A percentile compares a stretch with the other conserved stretches of the same genome.
These are phyloP conservation scores for Laothoe populi DNA, from an alignment of 2,888 invertebrate genomes.

Conservation along the genomic window DNA sequence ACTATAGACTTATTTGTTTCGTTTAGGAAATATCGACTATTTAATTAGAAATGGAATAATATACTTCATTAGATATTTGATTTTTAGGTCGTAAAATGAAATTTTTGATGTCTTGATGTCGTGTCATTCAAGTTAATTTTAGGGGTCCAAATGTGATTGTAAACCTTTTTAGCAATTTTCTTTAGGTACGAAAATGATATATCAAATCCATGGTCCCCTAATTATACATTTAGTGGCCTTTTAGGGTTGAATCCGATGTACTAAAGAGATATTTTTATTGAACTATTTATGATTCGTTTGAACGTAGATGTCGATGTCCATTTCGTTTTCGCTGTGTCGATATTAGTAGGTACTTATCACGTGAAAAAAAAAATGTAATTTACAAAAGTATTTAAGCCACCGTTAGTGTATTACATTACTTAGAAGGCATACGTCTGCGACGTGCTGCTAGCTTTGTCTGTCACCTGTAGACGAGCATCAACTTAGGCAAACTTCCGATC, in stretches of 20 bases:
- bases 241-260: slow-evolving; percentile 46
- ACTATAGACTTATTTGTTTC: slow-evolving; percentile 43
- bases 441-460: slow-evolving; percentile 35
- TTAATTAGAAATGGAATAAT: slow-evolving; percentile 27
- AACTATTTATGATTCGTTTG: slow-evolving; percentile 43
- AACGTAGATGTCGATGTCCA: slow-evolving; percentile 43
- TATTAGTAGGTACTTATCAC: slow-evolving; percentile 50
- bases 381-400: slow-evolving; percentile 66
- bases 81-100: slow-evolving; percentile 48
- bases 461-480: slow-evolving; percentile 6
- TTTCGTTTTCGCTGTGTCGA: slow-evolving; percentile 48
- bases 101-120: slow-evolving; percentile 69
- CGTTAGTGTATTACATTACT: slow-evolving; percentile 52
- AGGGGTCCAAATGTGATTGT: slow-evolving; percentile 36
- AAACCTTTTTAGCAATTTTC: slow-evolving; percentile 22
- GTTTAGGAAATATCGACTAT: slow-evolving; percentile 26
- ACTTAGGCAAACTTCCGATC: too few species aligned
- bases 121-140: slow-evolving; percentile 47
- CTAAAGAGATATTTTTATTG: slow-evolving; percentile 54
- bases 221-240: slow-evolving; percentile 54
- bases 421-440: slow-evolving; percentile 45
- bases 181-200: slow-evolving; percentile 10
- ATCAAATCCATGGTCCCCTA: slow-evolving; percentile 40
- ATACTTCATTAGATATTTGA: slow-evolving; percentile 37
- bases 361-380: slow-evolving; percentile 51